Percentiles rank a stretch among this genome's conserved stretches.
Conservation (phyloP, 2,797 vertebrate genomes). For the Denticeps clupeoides region DNA sequence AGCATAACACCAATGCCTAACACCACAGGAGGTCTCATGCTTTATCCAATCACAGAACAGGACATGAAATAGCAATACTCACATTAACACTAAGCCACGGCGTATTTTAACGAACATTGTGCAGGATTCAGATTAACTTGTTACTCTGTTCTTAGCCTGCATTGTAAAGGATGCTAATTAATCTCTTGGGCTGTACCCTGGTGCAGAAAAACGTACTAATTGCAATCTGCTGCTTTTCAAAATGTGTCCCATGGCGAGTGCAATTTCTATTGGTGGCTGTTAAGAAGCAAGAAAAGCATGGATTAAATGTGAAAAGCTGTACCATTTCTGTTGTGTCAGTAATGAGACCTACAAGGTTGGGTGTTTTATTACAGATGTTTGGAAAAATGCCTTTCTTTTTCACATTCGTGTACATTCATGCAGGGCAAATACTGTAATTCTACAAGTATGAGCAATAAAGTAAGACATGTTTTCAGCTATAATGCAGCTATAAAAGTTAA, state of each 20-base stretch:
- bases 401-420: too few species aligned
- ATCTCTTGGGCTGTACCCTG: conserved; percentile 50
- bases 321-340: too few species aligned
- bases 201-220: conserved; percentile 57
- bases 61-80: conserved; percentile 20
- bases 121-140: conserved; percentile 51
- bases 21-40: conserved; percentile 25
- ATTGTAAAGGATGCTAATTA: conserved; percentile 61
- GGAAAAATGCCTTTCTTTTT: too few species aligned
- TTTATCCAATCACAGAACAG: conserved; percentile 25
- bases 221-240: conserved; percentile 47
- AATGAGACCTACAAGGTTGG: too few species aligned
- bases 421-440: too few species aligned
- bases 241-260: conserved; percentile 43
- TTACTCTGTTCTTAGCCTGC: conserved; percentile 40
- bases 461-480: too few species aligned
- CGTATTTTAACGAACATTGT: background rate
- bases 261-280: conserved; percentile 31
- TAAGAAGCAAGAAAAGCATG: conserved; percentile 8
- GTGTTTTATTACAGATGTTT: too few species aligned
- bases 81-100: background rate
- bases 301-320: too few species aligned
- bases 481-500: too few species aligned
- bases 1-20: conserved; percentile 37
- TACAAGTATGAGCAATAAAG: too few species aligned